Base-by-base conservation (phyloP, 2,888 invertebrate species). In the Drosophila suboccidentalis region DNA sequence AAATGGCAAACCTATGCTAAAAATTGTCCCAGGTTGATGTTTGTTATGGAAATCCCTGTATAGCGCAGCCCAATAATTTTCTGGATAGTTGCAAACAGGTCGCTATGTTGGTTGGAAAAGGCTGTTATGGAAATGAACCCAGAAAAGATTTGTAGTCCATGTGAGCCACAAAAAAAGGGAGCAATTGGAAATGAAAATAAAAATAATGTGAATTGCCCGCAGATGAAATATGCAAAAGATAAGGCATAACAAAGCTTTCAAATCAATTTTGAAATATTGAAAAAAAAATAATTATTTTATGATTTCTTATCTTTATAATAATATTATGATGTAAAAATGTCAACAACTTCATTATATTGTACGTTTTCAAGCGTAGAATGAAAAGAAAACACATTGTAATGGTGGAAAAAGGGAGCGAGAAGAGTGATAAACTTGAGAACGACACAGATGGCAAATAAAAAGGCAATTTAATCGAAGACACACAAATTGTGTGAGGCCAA, bases 1-100 rank as follows among this genome's bases (percentile, higher is more conserved):
- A 71, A 71, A 59, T 60, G 54, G 73, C 53, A 51, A 65, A 77
- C 62, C 62, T 72, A 61, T 38, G 32, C 68, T 54, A 59, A 61
- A 80, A 71, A 63, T 44, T 75, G 71, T 78, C 86, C 86, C 88
- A 61, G 55, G 80, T 77, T 75, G 82, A 80, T 87, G 80, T 85
- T 84, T 88, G 80, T 63, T 62, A 73, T 66, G 77, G 59, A 85
- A 85, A 79, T 77, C 77, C 82, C 49, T 54, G 55, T 60, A 49
- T 46, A 64, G 36, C 36, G 38, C 64, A 54, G 49, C 29, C 60
- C 57, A 76, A 75, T 80, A 71, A 74, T 71, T 82, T 76, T 32
- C 34, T 53, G 50, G 44, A 74, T 66, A 65, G 67, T 54, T 73
- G 54, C 38, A 60, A 63, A 75, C 49, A 51, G 26, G 43, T 19